Evolutionary conservation across 2,888 invertebrate genomes (phyloP).

Genomic region (Ochlodes sylvanus): DNA sequence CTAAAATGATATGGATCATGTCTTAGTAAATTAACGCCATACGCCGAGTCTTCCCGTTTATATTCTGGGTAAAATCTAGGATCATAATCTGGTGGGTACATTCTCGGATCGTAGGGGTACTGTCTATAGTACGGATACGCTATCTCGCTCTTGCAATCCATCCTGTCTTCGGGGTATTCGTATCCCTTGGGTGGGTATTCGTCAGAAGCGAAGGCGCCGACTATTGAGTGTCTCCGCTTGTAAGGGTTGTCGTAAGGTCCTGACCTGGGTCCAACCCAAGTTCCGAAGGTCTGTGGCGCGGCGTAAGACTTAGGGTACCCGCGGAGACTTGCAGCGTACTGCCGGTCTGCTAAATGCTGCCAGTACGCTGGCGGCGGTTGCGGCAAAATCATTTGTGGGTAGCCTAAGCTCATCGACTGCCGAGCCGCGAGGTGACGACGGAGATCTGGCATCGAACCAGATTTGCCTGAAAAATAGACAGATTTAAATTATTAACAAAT

Average conservation of each 20-base stretch:
- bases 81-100: slow-evolving; percentile 73
- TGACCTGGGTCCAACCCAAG: slow-evolving; percentile 78
- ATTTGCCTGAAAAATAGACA: slow-evolving; percentile 66
- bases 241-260: slow-evolving; percentile 80
- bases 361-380: slow-evolving; percentile 78
- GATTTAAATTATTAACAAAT: too few species aligned
- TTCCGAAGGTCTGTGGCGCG: slow-evolving; percentile 70
- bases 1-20: slow-evolving; percentile 77
- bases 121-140: slow-evolving; percentile 72
- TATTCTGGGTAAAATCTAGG: slow-evolving; percentile 73
- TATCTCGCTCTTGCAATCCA: slow-evolving; percentile 78
- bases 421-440: slow-evolving; percentile 72
- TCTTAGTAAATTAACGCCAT: slow-evolving; percentile 76
- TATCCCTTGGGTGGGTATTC: slow-evolving; percentile 76
- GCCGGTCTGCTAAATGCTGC: slow-evolving; percentile 75
- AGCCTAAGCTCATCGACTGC: slow-evolving; percentile 71
- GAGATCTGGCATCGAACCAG: slow-evolving; percentile 81
- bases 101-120: slow-evolving; percentile 68
- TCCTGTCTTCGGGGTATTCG: slow-evolving; percentile 69
- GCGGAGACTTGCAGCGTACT: slow-evolving; percentile 74
- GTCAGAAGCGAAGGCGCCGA: slow-evolving; percentile 77
- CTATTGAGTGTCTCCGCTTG: slow-evolving; percentile 83
- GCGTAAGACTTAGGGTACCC: slow-evolving; percentile 70
- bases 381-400: slow-evolving; percentile 67
- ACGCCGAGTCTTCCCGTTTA: slow-evolving; percentile 72